Evolutionary conservation across 2,888 invertebrate genomes (phyloP).

Genomic region (Asteroscopus sphinx): DNA sequence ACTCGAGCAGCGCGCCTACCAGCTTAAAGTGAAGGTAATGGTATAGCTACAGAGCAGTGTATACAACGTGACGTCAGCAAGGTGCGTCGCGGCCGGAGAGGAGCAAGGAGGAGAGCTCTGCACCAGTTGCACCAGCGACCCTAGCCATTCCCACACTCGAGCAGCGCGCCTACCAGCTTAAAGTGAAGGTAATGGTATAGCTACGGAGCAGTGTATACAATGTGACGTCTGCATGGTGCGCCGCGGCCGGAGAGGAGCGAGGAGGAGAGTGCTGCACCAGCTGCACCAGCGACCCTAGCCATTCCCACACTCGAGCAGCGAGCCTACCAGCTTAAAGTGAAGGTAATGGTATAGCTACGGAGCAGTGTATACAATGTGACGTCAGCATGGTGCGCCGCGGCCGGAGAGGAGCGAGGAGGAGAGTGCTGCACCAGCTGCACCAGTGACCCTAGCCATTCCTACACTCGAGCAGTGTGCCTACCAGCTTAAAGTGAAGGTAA

Average conservation of each 20-base stretch:
- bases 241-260: not conserved
- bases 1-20: too few species aligned
- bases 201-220: too few species aligned
- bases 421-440: slow-evolving; percentile 61
- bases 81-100: too few species aligned
- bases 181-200: slow-evolving; percentile 68
- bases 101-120: slow-evolving; percentile 3
- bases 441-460: slow-evolving; percentile 62
- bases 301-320: slow-evolving; percentile 10
- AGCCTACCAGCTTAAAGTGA: slow-evolving; percentile 90
- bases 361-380: too few species aligned
- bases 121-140: slow-evolving; percentile 72
- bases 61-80: too few species aligned
- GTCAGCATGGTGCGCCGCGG: slow-evolving; percentile 70
- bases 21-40: too few species aligned
- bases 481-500: slow-evolving; percentile 87
- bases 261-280: not conserved
- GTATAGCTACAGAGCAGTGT: too few species aligned
- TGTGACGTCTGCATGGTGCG: not conserved
- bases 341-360: slow-evolving; percentile 82
- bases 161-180: slow-evolving; percentile 92
- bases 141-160: slow-evolving; percentile 90
- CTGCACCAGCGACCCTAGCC: slow-evolving; percentile 2
- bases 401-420: slow-evolving; percentile 62
- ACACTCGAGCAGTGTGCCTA: slow-evolving; percentile 88